Base-by-base conservation (phyloP, 1,140 invertebrate genomes). In the Drosophila parvula region DNA sequence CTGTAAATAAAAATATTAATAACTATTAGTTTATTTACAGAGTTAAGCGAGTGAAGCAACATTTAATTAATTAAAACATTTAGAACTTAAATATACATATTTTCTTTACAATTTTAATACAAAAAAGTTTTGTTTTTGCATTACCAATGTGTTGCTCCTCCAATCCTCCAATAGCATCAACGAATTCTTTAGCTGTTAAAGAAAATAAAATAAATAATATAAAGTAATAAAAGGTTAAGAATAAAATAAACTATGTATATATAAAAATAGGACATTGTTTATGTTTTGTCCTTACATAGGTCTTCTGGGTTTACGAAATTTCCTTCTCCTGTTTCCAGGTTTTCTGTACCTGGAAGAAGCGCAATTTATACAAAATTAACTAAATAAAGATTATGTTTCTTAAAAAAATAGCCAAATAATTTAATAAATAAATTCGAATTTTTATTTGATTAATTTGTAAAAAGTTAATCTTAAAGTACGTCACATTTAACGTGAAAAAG, bases 101-200 rank as follows among this genome's bases (percentile, higher is more conserved):
- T 22, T 22, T n/a, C n/a, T 22, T 22, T 22, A 22, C 22, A 22
- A 22, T 22, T 2, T 1, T 2, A 22, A 22, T 22, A 22, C 22
- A 22, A 22, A 22, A 22, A 22, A 22, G 22, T 22, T 12, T 45
- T 14, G 12, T 22, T 28, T 14, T 28, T 12, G 28, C 14, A 30
- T 36, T 53, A 53, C 50, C 50, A 3, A 36, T 18, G 4, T 53
- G 16, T 22, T 53, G 16, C 14, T 53, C 32, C 7, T 10, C 50
- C 4, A 32, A 36, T 22, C 34, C 50, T 22, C 12, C 12, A 14
- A 22, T 16, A 5, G 50, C 22, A 12, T 53, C 50, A 36, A 53
- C 50, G 14, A 36, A 53, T 53, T 53, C 50, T 3, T 53, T 53
- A 9, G 50, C 50, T 53, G 50, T 14, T 5, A 9, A 53, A 22